Conservation (phyloP, 2,113 vertebrate genomes). For the Pangasianodon gigas region DNA sequence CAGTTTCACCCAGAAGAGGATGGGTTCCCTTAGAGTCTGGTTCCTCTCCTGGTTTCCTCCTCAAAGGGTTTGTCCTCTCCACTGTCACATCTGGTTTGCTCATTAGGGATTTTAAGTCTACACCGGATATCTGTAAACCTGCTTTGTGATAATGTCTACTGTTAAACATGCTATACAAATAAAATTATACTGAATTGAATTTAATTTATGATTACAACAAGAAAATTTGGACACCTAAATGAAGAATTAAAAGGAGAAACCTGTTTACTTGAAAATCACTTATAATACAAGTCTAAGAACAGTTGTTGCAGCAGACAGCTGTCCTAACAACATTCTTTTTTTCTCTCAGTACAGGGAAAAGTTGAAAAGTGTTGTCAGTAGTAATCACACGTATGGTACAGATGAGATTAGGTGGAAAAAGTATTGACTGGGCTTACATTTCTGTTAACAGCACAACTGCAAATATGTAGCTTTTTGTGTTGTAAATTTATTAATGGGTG, state of each 20-base stretch:
- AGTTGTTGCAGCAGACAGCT: conserved; percentile 20
- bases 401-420: not conserved
- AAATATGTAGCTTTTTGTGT: not conserved
- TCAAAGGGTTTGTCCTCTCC: not conserved
- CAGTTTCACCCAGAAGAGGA: not conserved
- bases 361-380: not conserved
- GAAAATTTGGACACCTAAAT: not conserved
- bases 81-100: not conserved
- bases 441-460: not conserved
- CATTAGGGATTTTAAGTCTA: not conserved
- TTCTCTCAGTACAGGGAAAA: not conserved
- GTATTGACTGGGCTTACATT: not conserved
- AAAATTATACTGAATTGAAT: not conserved
- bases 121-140: not conserved
- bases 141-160: not conserved
- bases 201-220: not conserved
- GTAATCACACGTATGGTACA: conserved; percentile 4
- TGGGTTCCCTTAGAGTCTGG: not conserved
- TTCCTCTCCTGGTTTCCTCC: not conserved
- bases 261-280: not conserved
- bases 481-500: not conserved
- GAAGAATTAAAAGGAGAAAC: not conserved
- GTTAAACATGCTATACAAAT: not conserved
- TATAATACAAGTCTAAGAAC: not conserved
- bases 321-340: not conserved